These are phyloP conservation scores for Mionectes macconnelli DNA, from an alignment of 2,113 vertebrate species.

Conservation along the genomic window DNA sequence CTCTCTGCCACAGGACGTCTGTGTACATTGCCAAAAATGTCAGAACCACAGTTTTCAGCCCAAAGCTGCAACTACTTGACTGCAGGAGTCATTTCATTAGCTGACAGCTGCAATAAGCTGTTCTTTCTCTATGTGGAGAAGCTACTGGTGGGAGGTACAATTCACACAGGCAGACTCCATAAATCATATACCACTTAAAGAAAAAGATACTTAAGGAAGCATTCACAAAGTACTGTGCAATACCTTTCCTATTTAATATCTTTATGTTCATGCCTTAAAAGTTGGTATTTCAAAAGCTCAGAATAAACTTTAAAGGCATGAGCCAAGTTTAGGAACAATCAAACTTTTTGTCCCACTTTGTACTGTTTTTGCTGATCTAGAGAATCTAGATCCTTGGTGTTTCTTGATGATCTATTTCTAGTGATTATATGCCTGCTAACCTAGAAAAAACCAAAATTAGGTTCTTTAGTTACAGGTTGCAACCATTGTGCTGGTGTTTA, in stretches of 20 bases:
- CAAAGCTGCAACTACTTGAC: constrained; percentile 29
- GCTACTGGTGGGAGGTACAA: constrained; percentile 38
- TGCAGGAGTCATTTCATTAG: constrained; percentile 46
- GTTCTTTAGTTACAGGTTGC: not conserved
- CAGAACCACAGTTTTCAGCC: constrained; percentile 17
- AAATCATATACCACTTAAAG: constrained; percentile 34
- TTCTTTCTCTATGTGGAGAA: not conserved
- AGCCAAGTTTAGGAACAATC: not conserved
- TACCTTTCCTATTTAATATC: not conserved
- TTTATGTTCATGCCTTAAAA: not conserved
- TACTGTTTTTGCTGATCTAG: not conserved
- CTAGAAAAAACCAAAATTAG: not conserved
- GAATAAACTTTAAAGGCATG: not conserved
- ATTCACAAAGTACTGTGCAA: not conserved
- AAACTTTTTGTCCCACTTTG: not conserved
- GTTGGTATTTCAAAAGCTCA: not conserved
- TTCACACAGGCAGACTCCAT: not conserved
- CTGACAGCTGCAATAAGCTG: constrained; percentile 47
- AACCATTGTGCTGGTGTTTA: not conserved
- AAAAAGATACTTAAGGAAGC: not conserved
- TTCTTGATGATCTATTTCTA: not conserved
- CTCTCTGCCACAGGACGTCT: constrained; percentile 1
- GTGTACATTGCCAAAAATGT: not conserved
- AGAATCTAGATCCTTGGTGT: not conserved
- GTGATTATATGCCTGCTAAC: not conserved